These are phyloP conservation scores for Capitella teleta DNA, from an alignment of 1,140 invertebrate genomes.

Conservation along the genomic window DNA sequence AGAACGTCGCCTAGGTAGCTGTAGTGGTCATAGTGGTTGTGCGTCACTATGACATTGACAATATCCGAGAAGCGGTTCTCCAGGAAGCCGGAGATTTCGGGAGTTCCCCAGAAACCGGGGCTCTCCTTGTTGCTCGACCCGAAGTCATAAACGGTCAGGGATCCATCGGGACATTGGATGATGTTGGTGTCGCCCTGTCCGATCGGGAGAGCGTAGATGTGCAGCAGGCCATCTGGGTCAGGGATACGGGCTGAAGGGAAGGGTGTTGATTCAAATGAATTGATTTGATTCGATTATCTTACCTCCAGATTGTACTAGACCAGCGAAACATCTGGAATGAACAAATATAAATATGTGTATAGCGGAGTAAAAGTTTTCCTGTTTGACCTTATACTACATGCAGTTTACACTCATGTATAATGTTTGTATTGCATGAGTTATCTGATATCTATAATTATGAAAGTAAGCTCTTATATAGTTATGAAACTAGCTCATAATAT, in stretches of 20 bases:
- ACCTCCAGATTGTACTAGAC: no score
- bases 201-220: slow-evolving; percentile 9
- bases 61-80: neutral
- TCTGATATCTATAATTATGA: no score
- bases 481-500: no score
- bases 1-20: neutral
- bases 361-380: no score
- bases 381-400: no score
- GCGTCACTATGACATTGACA: slow-evolving; percentile 7
- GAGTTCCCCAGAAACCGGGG: neutral
- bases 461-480: no score
- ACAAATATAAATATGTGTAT: no score
- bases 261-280: no score
- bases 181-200: slow-evolving; percentile 6
- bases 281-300: no score
- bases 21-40: slow-evolving; percentile 9
- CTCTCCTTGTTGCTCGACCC: neutral
- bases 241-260: neutral
- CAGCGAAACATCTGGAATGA: no score
- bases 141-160: neutral
- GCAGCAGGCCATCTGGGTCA: neutral
- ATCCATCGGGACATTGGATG: slow-evolving; percentile 5
- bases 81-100: neutral
- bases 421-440: no score
- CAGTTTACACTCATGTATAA: no score